A percentile compares a stretch with the other conserved stretches of the same genome.
phyloP scores from a whole-genome alignment of 1,140 invertebrate species.

The Maniola jurtina region DNA sequence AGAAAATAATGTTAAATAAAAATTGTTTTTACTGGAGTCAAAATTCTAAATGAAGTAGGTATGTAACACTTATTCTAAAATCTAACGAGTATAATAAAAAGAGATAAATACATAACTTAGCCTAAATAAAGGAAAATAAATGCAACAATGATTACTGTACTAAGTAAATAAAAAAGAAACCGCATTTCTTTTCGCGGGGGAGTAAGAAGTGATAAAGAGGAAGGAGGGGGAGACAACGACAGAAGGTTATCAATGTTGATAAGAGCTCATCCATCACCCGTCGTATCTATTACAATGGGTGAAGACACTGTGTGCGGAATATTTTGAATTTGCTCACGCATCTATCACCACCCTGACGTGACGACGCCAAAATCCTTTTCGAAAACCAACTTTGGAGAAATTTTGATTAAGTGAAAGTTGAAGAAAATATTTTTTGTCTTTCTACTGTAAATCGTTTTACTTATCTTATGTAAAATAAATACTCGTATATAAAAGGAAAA shows the following conservation, averaged over 20 bases:
- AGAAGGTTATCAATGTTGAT: constrained; percentile 70
- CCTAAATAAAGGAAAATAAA: neutral
- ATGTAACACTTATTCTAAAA: too few relatives aligned
- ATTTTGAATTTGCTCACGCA: constrained; percentile 52
- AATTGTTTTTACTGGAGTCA: too few relatives aligned
- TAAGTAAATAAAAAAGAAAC: neutral
- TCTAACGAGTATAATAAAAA: too few relatives aligned
- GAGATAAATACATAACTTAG: neutral
- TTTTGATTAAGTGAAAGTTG: neutral
- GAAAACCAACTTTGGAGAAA: neutral
- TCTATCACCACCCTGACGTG: constrained; percentile 32
- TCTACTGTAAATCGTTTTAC: too few relatives aligned
- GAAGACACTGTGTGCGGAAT: constrained; percentile 51
- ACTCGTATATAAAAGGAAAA: too few relatives aligned
- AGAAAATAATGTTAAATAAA: too few relatives aligned
- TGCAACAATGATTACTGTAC: neutral
- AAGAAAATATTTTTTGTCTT: too few relatives aligned
- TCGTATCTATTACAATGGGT: constrained; percentile 50
- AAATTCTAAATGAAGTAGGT: too few relatives aligned
- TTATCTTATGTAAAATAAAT: too few relatives aligned
- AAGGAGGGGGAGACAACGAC: constrained; percentile 33
- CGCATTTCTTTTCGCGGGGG: constrained; percentile 15
- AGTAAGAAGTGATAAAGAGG: constrained; percentile 25
- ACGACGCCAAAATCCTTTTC: constrained; percentile 4
- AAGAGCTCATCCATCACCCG: constrained; percentile 69